phyloP scores from a whole-genome alignment of 2,113 vertebrate genomes.

The Phylloscopus trochiloides region DNA sequence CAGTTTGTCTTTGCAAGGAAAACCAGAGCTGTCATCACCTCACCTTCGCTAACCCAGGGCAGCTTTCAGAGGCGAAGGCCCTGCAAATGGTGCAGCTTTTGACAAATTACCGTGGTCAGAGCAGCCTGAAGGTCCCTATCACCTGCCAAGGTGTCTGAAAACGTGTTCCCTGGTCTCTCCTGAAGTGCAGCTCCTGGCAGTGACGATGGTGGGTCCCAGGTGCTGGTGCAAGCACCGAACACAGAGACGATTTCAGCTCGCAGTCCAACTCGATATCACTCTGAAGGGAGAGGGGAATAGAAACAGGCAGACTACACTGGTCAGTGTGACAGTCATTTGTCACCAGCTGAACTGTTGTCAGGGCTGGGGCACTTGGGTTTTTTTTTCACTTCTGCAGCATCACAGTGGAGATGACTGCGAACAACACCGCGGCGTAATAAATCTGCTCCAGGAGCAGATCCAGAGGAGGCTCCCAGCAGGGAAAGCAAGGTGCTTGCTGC shows the following conservation, averaged over 20 bases:
- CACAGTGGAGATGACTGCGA: rapidly evolving
- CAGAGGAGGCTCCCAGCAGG: not conserved
- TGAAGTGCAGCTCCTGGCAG: rapidly evolving
- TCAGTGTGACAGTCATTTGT: not conserved
- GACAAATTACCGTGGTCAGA: not conserved
- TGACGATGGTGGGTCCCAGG: rapidly evolving
- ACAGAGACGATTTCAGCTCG: not conserved
- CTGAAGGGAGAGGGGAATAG: not conserved
- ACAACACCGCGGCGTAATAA: rapidly evolving
- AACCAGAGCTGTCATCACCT: not conserved
- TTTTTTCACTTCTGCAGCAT: not conserved
- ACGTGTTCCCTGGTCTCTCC: rapidly evolving
- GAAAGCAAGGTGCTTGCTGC: not conserved
- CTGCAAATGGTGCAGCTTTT: not conserved
- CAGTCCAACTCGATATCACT: not conserved
- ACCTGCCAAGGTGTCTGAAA: not conserved
- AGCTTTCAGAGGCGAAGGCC: not conserved
- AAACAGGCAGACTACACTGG: not conserved
- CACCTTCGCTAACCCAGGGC: not conserved
- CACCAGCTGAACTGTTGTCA: not conserved
- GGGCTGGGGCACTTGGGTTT: not conserved
- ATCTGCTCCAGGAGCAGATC: not conserved
- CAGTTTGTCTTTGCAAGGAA: not conserved
- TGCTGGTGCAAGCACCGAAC: not conserved
- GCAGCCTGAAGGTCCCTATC: not conserved